Conservation (phyloP, 2,113 vertebrate genomes). For the Neogale vison region DNA sequence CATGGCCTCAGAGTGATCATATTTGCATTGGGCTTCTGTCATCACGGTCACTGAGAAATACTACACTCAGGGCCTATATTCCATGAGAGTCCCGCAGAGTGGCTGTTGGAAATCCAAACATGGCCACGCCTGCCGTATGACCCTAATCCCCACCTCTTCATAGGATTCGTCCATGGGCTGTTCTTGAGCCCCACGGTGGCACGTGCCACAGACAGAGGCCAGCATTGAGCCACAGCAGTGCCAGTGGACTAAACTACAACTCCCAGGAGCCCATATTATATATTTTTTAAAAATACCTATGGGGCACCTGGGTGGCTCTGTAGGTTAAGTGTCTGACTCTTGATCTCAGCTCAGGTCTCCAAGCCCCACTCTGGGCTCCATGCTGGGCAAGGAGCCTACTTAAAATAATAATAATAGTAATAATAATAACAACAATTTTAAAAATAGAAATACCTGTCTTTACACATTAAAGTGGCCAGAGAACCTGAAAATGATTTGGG, state of each 20-base stretch:
- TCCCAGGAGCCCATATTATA: neutral
- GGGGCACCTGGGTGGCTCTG: no score
- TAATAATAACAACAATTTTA: neutral
- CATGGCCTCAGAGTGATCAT: slow-evolving; percentile 71
- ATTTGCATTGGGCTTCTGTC: slow-evolving; percentile 75
- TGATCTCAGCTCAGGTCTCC: no score
- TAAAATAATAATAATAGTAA: no score
- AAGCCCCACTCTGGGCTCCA: no score
- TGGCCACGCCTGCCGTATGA: slow-evolving; percentile 60
- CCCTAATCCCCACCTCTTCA: slow-evolving; percentile 49
- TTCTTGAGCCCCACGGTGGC: slow-evolving; percentile 15
- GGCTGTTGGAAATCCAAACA: slow-evolving; percentile 77
- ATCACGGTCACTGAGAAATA: slow-evolving; percentile 79
- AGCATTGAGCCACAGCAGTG: neutral
- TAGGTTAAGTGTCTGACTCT: no score
- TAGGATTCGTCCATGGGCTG: slow-evolving; percentile 66
- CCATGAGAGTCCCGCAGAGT: slow-evolving; percentile 77
- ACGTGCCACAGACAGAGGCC: neutral
- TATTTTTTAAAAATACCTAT: neutral
- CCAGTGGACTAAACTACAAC: neutral
- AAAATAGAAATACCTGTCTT: neutral
- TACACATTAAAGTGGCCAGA: neutral
- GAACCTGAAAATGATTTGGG: neutral
- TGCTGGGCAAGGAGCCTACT: neutral
- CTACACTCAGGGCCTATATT: slow-evolving; percentile 76